Percentiles rank a stretch among this genome's conserved stretches.
Conservation (phyloP, 1,140 invertebrate genomes). For the Bombus picipes region DNA sequence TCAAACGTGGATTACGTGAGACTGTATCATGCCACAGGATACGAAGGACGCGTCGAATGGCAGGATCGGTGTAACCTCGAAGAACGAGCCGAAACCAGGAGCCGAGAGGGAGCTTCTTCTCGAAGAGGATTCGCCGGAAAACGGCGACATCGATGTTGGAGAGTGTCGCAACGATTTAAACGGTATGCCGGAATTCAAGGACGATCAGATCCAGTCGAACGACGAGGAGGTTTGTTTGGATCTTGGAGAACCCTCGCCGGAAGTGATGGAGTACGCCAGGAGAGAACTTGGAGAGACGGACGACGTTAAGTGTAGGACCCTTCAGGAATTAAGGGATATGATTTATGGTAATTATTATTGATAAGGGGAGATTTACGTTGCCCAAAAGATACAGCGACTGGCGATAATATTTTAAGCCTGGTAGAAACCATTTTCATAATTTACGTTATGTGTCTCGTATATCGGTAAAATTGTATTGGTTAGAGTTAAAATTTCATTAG, state of each 20-base stretch:
- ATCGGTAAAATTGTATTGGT: too few relatives aligned
- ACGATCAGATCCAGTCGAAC: conserved; percentile 67
- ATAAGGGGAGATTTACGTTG: too few relatives aligned
- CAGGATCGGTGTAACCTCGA: not conserved
- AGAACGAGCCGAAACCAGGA: not conserved
- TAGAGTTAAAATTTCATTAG: too few relatives aligned
- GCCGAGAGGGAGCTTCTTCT: not conserved
- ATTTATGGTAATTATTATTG: conserved; percentile 86
- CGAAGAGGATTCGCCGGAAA: not conserved
- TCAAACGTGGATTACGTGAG: not conserved
- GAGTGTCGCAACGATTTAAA: conserved; percentile 13
- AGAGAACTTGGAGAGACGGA: conserved; percentile 82
- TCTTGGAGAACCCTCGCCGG: conserved; percentile 73
- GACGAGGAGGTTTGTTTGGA: conserved; percentile 81
- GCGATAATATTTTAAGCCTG: not conserved
- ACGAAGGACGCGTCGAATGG: not conserved
- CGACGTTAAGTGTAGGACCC: conserved; percentile 84
- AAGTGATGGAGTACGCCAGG: conserved; percentile 82
- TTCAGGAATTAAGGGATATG: conserved; percentile 88
- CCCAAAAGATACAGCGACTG: too few relatives aligned
- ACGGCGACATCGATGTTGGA: conserved; percentile 34
- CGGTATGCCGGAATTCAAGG: conserved; percentile 67
- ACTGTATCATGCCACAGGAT: conserved; percentile 47
- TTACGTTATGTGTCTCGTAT: too few relatives aligned
- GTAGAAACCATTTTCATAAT: too few relatives aligned